Evolutionary conservation across 2,888 invertebrate genomes (phyloP).

Genomic region (Caenorhabditis wallacei): DNA sequence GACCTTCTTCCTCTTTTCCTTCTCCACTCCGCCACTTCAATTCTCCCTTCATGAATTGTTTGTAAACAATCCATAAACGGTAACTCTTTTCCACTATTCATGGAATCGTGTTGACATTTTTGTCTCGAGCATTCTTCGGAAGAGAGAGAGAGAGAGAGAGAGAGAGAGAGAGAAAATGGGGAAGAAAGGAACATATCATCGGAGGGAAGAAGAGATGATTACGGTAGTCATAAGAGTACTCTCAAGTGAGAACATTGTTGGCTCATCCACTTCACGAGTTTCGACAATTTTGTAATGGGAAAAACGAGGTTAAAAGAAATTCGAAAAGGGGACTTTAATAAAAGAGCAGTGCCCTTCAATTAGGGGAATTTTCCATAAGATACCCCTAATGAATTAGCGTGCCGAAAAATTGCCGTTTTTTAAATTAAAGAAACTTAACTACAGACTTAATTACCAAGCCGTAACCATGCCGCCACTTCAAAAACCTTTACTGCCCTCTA

Average conservation of each 20-base stretch:
- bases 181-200: constrained; percentile 1
- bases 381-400: no score
- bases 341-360: neutral
- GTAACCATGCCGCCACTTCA: no score
- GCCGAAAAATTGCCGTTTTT: no score
- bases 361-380: no score
- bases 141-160: neutral
- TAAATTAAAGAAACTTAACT: no score
- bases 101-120: neutral
- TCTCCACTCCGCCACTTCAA: no score
- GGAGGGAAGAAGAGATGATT: constrained; percentile 27
- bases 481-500: no score
- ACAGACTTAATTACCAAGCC: no score
- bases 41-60: no score
- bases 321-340: neutral
- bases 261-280: constrained; percentile 61
- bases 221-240: constrained; percentile 5
- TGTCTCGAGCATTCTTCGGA: neutral
- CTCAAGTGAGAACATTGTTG: constrained; percentile 47
- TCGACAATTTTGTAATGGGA: constrained; percentile 14
- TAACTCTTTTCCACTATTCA: no score
- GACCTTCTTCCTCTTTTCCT: neutral
- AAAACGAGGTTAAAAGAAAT: no score
- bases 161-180: neutral
- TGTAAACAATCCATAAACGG: no score